Evolutionary conservation across 92 coral and sea anemone genomes (phyloP).

Genomic region (Siderastrea siderea): DNA sequence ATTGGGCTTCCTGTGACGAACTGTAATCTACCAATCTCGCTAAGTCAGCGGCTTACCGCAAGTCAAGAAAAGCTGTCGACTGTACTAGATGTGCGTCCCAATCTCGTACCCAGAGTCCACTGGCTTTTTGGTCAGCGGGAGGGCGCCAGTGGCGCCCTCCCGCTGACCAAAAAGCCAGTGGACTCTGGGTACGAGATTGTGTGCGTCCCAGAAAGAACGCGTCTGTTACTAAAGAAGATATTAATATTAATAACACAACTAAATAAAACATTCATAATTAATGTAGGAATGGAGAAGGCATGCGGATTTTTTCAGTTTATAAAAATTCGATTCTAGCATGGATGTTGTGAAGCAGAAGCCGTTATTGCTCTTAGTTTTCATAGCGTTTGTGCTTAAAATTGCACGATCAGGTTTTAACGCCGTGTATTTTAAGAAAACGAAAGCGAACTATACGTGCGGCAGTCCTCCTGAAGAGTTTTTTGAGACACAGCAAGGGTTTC

Average conservation of each 20-base stretch:
- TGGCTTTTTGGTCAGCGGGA: too few species aligned
- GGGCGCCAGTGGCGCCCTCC: too few species aligned
- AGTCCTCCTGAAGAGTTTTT: slow-evolving; percentile 80
- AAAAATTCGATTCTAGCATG: slow-evolving; percentile 9
- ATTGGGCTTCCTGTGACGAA: too few species aligned
- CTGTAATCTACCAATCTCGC: not conserved
- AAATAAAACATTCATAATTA: slow-evolving; percentile 15
- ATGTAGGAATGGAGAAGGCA: slow-evolving; percentile 29
- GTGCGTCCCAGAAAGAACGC: not conserved
- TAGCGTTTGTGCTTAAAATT: not conserved
- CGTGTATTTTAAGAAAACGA: slow-evolving; percentile 52
- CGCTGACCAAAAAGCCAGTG: too few species aligned
- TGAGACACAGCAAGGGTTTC: slow-evolving; percentile 73
- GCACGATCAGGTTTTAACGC: slow-evolving; percentile 68
- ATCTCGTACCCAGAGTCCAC: too few species aligned
- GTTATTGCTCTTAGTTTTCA: not conserved
- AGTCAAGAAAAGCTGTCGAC: not conserved
- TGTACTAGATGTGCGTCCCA: not conserved
- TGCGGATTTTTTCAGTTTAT: not conserved
- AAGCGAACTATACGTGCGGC: slow-evolving; percentile 91
- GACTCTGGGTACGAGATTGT: not conserved
- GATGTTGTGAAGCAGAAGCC: not conserved
- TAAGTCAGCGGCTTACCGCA: slow-evolving; percentile 29
- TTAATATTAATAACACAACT: slow-evolving; percentile 20
- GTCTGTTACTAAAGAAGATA: slow-evolving; percentile 13